phyloP scores from a whole-genome alignment of 2,113 vertebrate genomes.

The Oreocharis arfaki region DNA sequence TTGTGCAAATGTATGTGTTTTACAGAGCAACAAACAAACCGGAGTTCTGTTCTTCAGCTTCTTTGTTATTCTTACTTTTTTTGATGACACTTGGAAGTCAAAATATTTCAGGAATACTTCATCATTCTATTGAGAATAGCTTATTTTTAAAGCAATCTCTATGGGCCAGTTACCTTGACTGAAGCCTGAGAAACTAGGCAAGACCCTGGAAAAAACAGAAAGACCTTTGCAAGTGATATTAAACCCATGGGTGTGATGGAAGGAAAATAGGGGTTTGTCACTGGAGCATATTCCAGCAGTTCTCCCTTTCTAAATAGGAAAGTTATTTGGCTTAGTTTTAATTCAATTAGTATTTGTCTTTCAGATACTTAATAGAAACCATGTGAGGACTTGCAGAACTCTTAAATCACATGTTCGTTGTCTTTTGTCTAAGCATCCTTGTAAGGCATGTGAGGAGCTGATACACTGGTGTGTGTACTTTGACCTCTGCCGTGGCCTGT shows the following conservation, averaged over 20 bases:
- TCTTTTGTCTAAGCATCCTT: background rate
- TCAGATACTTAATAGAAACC: background rate
- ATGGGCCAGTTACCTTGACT: background rate
- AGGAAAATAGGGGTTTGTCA: background rate
- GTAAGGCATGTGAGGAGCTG: background rate
- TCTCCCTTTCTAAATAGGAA: background rate
- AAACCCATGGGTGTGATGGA: background rate
- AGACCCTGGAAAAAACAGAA: background rate
- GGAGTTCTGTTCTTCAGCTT: background rate
- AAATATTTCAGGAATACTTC: background rate
- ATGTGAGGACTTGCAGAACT: background rate
- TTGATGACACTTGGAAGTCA: background rate
- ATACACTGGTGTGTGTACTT: background rate
- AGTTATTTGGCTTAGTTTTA: background rate
- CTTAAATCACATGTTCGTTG: background rate
- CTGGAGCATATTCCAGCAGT: accelerated
- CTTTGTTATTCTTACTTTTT: background rate
- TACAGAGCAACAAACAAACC: background rate
- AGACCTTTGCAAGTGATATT: background rate
- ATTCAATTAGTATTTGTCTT: background rate
- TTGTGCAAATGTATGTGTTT: background rate
- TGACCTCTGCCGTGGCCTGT: background rate
- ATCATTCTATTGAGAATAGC: background rate
- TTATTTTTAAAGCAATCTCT: background rate
- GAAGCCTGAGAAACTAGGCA: background rate